Evolutionary conservation across 2,113 vertebrate species (phyloP).

Genomic region (Recurvirostra avosetta): DNA sequence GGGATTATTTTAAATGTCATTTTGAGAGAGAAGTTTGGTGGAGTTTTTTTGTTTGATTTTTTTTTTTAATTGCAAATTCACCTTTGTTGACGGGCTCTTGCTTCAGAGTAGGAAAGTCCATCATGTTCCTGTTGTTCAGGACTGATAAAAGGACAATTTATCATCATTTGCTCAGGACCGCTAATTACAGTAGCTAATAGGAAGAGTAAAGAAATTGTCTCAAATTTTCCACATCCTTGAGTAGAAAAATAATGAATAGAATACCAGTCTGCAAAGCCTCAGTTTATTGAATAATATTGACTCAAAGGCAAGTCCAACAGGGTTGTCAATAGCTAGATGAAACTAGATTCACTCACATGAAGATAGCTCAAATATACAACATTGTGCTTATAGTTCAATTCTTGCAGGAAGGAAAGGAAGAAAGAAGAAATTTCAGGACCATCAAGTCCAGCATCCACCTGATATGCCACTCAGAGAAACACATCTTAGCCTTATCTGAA

Average conservation of each 20-base stretch:
- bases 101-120: background rate
- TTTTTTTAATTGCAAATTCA: background rate
- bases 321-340: background rate
- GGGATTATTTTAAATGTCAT: background rate
- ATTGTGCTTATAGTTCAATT: background rate
- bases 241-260: background rate
- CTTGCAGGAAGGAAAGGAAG: background rate
- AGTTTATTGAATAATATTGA: background rate
- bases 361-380: background rate
- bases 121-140: background rate
- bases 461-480: background rate
- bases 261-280: background rate
- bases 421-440: background rate
- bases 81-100: background rate
- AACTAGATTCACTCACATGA: background rate
- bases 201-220: background rate
- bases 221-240: background rate
- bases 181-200: background rate
- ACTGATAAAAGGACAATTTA: background rate
- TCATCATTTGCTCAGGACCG: background rate
- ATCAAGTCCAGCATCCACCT: background rate
- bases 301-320: background rate
- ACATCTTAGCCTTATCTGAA: background rate
- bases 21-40: background rate
- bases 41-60: fast-evolving